These are phyloP conservation scores for Adelosebastes latens DNA, from an alignment of 2,797 vertebrate species.

Conservation along the genomic window DNA sequence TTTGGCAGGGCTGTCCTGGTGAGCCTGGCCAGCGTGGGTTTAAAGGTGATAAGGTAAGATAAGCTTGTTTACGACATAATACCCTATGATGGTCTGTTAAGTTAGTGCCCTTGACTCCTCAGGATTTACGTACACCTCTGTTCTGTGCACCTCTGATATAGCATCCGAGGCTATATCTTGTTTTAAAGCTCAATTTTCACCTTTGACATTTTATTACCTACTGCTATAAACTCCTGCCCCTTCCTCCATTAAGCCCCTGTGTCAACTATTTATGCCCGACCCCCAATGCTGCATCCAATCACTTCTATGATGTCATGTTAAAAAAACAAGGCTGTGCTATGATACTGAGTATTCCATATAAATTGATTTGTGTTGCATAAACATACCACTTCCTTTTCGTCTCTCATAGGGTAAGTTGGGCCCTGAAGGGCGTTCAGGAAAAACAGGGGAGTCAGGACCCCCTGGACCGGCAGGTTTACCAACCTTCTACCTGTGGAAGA, in stretches of 20 bases:
- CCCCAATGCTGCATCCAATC: not conserved
- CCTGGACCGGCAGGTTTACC: slow-evolving; percentile 86
- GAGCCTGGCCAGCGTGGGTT: slow-evolving; percentile 83
- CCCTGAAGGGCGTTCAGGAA: slow-evolving; percentile 78
- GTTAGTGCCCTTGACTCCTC: not conserved
- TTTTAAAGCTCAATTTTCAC: slow-evolving; percentile 22
- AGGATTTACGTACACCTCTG: not conserved
- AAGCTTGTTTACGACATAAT: slow-evolving; percentile 19
- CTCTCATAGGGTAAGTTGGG: slow-evolving; percentile 82
- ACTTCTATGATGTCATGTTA: not conserved
- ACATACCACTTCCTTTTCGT: not conserved
- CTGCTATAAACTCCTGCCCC: not conserved
- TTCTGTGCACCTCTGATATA: not conserved
- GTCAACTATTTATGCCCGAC: not conserved
- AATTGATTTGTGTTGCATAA: slow-evolving; percentile 8
- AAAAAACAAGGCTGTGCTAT: not conserved
- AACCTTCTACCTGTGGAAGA: slow-evolving; percentile 87
- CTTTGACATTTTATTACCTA: not conserved
- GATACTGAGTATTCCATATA: not conserved
- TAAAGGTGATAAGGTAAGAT: slow-evolving; percentile 90
- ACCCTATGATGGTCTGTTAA: not conserved
- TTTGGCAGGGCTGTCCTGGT: slow-evolving; percentile 86
- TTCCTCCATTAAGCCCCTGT: not conserved
- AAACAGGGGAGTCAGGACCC: slow-evolving; percentile 78
- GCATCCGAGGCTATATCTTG: not conserved